Conservation (phyloP, 2,113 vertebrate species). For the Chaenocephalus aceratus region DNA sequence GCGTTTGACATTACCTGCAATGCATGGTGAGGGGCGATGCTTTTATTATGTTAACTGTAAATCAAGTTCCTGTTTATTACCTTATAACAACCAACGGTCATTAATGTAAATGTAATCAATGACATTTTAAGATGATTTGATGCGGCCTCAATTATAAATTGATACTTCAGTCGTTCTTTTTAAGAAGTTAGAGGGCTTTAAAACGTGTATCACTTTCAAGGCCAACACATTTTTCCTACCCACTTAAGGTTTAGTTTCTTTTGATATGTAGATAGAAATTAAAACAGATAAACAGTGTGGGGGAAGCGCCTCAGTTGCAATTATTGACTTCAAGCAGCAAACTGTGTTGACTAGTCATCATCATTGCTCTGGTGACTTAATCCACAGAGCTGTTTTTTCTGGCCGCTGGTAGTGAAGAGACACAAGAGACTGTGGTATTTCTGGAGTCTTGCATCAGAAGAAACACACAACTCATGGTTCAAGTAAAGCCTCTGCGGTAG, state of each 20-base stretch:
- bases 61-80: background rate
- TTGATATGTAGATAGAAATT: slow-evolving; percentile 54
- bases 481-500: slow-evolving; percentile 24
- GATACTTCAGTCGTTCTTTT: background rate
- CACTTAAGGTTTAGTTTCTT: slow-evolving; percentile 17
- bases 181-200: background rate
- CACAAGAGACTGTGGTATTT: slow-evolving; percentile 63
- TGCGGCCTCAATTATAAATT: background rate
- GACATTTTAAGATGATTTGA: slow-evolving; percentile 12
- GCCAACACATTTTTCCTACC: background rate
- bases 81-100: background rate
- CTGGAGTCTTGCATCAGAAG: slow-evolving; percentile 72
- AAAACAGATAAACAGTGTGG: slow-evolving; percentile 29
- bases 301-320: slow-evolving; percentile 13
- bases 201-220: slow-evolving; percentile 29
- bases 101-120: slow-evolving; percentile 6
- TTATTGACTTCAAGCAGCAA: slow-evolving; percentile 50
- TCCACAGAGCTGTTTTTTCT: slow-evolving; percentile 62
- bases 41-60: background rate
- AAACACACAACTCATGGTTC: slow-evolving; percentile 33
- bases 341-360: slow-evolving; percentile 59
- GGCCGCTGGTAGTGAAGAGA: slow-evolving; percentile 49
- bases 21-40: background rate
- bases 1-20: background rate
- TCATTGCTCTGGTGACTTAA: slow-evolving; percentile 57